Conservation (phyloP, 2,113 vertebrate genomes). For the Columba janthina region DNA sequence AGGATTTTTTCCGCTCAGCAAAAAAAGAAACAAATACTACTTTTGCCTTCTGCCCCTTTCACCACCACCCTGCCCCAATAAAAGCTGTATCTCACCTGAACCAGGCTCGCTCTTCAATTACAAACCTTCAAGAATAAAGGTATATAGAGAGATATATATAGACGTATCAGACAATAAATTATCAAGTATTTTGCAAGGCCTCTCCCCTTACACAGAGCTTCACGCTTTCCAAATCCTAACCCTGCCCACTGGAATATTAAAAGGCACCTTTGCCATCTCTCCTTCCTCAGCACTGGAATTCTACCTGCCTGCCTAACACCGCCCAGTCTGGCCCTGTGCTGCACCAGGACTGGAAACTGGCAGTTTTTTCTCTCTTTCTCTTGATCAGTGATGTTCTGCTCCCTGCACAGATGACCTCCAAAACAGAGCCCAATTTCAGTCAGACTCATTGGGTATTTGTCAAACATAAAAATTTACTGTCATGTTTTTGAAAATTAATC, state of each 20-base stretch:
- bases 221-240: not conserved
- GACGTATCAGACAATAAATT: not conserved
- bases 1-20: not conserved
- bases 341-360: not conserved
- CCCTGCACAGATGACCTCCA: not conserved
- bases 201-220: not conserved
- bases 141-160: fast-evolving
- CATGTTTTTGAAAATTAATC: not conserved
- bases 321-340: not conserved
- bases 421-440: not conserved
- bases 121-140: too few species aligned
- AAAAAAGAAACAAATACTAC: fast-evolving
- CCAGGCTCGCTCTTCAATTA: not conserved
- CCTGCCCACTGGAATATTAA: fast-evolving
- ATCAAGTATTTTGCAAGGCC: not conserved
- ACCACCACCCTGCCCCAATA: not conserved
- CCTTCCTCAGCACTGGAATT: not conserved
- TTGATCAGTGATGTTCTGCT: not conserved
- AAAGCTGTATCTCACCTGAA: not conserved
- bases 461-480: not conserved
- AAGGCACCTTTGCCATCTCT: not conserved
- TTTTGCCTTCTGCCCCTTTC: not conserved
- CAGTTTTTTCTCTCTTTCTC: not conserved
- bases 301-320: not conserved
- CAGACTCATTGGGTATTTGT: not conserved